phyloP scores from a whole-genome alignment of 2,113 vertebrate genomes.

The Ptyas mucosa region DNA sequence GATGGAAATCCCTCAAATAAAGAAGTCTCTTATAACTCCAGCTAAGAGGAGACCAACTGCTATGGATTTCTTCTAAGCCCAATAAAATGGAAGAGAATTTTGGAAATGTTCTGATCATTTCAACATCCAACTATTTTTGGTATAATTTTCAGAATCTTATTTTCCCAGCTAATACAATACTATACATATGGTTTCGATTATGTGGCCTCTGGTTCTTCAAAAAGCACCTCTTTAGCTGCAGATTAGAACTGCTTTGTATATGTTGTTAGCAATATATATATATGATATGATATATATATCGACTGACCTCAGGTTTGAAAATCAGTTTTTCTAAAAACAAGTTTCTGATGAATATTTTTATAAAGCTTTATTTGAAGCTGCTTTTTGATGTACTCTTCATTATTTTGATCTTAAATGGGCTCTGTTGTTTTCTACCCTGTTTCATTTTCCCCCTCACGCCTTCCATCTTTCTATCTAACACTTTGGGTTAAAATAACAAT shows the following conservation, averaged over 20 bases:
- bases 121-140: constrained; percentile 59
- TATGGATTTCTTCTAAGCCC: constrained; percentile 66
- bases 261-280: background rate
- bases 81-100: constrained; percentile 52
- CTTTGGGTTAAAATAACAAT: constrained; percentile 9
- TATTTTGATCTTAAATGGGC: background rate
- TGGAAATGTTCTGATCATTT: constrained; percentile 55
- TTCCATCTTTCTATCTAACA: background rate
- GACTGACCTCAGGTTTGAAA: background rate
- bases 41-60: constrained; percentile 62
- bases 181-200: constrained; percentile 32
- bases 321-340: background rate
- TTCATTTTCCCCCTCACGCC: background rate
- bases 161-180: constrained; percentile 53
- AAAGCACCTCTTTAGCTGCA: background rate
- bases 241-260: constrained; percentile 24
- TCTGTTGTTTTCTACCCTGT: background rate
- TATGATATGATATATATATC: background rate
- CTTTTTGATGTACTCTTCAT: background rate
- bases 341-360: background rate
- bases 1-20: constrained; percentile 13
- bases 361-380: background rate
- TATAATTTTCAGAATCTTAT: constrained; percentile 55
- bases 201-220: background rate
- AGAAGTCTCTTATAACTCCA: constrained; percentile 23